These are phyloP conservation scores for Nipponacmea schrenckii DNA, from an alignment of 2,888 invertebrate species.

Conservation along the genomic window DNA sequence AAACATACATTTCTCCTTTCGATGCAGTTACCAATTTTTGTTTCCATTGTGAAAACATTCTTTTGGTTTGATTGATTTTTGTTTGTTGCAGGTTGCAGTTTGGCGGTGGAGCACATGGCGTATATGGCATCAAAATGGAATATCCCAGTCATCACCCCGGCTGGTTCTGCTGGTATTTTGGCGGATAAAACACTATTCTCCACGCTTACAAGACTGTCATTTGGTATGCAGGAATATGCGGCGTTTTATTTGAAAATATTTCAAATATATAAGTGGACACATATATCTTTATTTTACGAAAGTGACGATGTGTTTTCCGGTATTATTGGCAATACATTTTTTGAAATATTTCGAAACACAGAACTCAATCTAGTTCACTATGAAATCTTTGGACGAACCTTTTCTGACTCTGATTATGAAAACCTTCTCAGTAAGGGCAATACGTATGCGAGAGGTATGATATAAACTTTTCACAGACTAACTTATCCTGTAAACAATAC, in stretches of 20 bases:
- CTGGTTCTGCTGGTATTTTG: slow-evolving; percentile 13
- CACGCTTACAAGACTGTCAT: slow-evolving; percentile 34
- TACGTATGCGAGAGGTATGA: slow-evolving; percentile 32
- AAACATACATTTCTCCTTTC: no score
- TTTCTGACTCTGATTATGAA: slow-evolving; percentile 9
- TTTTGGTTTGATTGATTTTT: background rate
- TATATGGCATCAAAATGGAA: slow-evolving; percentile 24
- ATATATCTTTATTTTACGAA: slow-evolving; percentile 22
- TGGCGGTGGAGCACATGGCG: slow-evolving; percentile 18
- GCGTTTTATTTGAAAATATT: slow-evolving; percentile 18
- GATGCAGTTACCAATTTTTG: no score
- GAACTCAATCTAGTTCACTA: slow-evolving; percentile 12
- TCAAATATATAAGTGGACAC: slow-evolving; percentile 14
- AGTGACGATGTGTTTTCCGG: slow-evolving; percentile 14
- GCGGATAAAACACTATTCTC: slow-evolving; percentile 27
- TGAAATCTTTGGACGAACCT: slow-evolving; percentile 29
- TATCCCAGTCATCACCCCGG: slow-evolving; percentile 20
- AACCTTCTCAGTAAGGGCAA: slow-evolving; percentile 25
- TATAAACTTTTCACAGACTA: background rate
- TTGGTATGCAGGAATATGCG: slow-evolving; percentile 32
- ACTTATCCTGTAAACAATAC: no score
- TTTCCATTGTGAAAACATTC: no score
- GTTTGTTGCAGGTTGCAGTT: slow-evolving; percentile 19
- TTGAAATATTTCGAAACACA: slow-evolving; percentile 15
- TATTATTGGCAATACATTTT: slow-evolving; percentile 16